phyloP scores from a whole-genome alignment of 2,888 invertebrate species.

The Sminthurides aquaticus region DNA sequence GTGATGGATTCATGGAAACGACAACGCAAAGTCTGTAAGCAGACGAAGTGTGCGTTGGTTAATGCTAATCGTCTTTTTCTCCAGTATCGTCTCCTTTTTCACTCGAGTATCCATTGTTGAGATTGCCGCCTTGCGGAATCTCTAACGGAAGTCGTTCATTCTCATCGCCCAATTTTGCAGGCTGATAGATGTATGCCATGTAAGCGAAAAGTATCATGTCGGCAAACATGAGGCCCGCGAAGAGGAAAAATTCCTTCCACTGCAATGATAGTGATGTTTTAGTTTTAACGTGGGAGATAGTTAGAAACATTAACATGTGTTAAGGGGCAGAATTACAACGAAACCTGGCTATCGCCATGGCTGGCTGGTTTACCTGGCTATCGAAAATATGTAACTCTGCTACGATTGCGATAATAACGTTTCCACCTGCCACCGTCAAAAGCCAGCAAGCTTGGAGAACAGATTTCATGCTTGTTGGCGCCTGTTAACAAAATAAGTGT shows the following conservation, averaged over 20 bases:
- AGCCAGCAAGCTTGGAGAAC: background rate
- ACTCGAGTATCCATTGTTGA: too few relatives aligned
- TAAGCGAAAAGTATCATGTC: conserved; percentile 74
- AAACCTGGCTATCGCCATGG: too few relatives aligned
- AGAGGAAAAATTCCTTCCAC: conserved; percentile 80
- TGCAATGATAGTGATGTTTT: conserved; percentile 53
- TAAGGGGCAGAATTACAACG: background rate
- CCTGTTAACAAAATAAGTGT: background rate
- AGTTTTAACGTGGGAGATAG: too few relatives aligned
- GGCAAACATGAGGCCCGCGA: conserved; percentile 72
- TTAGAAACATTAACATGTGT: too few relatives aligned
- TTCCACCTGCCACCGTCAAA: background rate
- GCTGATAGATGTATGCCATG: conserved; percentile 73
- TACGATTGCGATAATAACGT: background rate
- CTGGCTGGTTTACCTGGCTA: too few relatives aligned
- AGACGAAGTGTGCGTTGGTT: too few relatives aligned
- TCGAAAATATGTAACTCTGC: background rate
- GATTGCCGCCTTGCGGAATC: too few relatives aligned
- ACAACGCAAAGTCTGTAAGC: too few relatives aligned
- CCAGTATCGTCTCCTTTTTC: too few relatives aligned
- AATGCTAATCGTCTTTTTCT: too few relatives aligned
- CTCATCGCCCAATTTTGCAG: conserved; percentile 47
- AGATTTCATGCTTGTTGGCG: background rate
- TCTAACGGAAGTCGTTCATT: too few relatives aligned
- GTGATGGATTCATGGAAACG: too few relatives aligned